These are phyloP conservation scores for Chaenogobius annularis DNA, from an alignment of 2,113 vertebrate species.

Conservation along the genomic window DNA sequence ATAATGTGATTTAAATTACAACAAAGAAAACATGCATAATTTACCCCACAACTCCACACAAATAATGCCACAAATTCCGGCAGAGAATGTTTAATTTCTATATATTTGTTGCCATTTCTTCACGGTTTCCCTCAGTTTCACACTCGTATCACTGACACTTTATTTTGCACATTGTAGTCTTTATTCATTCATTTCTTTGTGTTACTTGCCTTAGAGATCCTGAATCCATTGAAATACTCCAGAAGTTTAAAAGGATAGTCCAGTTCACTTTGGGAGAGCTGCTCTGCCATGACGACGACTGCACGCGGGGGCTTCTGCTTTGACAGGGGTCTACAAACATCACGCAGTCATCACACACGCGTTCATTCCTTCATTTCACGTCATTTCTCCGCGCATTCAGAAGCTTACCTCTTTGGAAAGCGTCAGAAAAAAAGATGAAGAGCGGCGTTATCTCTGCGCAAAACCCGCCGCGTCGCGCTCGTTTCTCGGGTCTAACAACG, in stretches of 20 bases:
- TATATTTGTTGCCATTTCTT: no score
- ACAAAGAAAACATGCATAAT: no score
- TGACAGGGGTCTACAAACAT: background rate
- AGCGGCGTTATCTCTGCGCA: background rate
- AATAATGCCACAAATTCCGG: no score
- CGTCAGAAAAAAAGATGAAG: background rate
- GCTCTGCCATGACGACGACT: slow-evolving; percentile 68
- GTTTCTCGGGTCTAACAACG: background rate
- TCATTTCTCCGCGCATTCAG: background rate
- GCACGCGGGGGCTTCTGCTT: background rate
- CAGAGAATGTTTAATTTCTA: no score
- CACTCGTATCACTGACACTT: background rate
- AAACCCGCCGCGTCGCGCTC: background rate
- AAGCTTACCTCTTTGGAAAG: background rate
- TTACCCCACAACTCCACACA: no score
- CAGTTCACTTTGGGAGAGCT: slow-evolving; percentile 77
- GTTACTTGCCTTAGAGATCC: slow-evolving; percentile 76
- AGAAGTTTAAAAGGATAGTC: slow-evolving; percentile 79
- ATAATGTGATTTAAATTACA: no score
- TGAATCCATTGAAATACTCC: slow-evolving; percentile 79
- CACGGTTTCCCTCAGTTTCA: no score
- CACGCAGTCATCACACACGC: background rate
- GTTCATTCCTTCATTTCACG: background rate
- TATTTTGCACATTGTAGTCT: no score
- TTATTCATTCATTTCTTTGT: no score